Percentiles rank a stretch among this genome's conserved stretches.
phyloP scores from a whole-genome alignment of 2,888 invertebrate genomes.

The Acanthosepion lycidas region DNA sequence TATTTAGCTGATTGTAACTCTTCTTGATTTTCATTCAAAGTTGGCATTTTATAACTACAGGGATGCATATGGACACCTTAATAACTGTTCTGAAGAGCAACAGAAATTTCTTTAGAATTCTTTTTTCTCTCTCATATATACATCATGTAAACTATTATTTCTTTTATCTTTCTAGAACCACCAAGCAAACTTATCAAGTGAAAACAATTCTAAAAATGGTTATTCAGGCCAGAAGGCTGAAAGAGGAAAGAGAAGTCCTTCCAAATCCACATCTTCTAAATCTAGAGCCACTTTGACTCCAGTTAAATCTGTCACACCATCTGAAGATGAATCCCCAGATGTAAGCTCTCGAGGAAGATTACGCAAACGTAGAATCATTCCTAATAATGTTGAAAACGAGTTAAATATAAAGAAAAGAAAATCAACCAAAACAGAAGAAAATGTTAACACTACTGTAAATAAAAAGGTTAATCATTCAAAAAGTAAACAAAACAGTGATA shows the following conservation, averaged over 20 bases:
- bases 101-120: background rate
- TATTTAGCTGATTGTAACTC: background rate
- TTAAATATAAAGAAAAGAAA: slow-evolving; percentile 59
- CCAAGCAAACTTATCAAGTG: background rate
- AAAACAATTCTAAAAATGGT: slow-evolving; percentile 8
- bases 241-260: background rate
- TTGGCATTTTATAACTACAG: background rate
- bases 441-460: background rate
- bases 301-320: slow-evolving; percentile 48
- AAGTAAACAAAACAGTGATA: background rate
- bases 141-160: background rate
- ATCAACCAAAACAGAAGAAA: slow-evolving; percentile 50
- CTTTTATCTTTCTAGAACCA: background rate
- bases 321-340: slow-evolving; percentile 60
- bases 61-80: background rate
- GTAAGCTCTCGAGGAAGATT: slow-evolving; percentile 69
- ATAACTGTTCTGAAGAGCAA: too few species aligned
- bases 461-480: background rate
- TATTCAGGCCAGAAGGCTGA: background rate
- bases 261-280: background rate
- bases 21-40: background rate
- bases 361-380: slow-evolving; percentile 68
- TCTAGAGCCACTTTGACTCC: background rate
- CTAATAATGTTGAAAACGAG: slow-evolving; percentile 68
- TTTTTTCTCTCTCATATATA: background rate